Base-by-base conservation (phyloP, 2,888 invertebrate species). In the Eilema sororculum region DNA sequence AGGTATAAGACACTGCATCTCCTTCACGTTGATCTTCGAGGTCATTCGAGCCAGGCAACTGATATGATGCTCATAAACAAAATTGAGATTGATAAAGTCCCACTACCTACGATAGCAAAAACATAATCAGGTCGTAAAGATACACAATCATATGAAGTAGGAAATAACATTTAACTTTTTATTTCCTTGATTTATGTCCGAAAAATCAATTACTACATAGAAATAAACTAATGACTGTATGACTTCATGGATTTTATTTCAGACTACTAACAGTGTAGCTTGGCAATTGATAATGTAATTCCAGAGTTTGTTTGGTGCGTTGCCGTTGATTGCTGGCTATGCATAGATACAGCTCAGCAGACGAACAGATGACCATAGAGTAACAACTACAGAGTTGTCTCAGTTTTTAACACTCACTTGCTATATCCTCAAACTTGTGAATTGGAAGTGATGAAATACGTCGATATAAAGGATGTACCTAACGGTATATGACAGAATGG, bases 161-260 rank as follows among this genome's bases (percentile, higher is more conserved):
- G 65, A 72, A 74, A 74, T 65, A 46, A 71, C 75, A 74, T 75
- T 78, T 59, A 79, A 74, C 57, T 76, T 74, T 76, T 74, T 71
- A 66, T 63, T 76, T 78, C 71, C 76, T 74, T 73, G 46, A 72
- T 71, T 81, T 74, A 80, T 74, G 75, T 80, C 72, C 67, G 68
- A 77, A 71, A 75, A 73, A 72, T 72, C 72, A 71, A 65, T 65
- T 76, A 41, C 37, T 62, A 66, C 33, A 72, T 71, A 68, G 69
- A 68, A 73, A 78, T 73, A 71, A 74, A 71, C 65, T 71, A 65
- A 73, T 69, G 65, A 58, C 68, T 65, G 25, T 62, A 68, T 69
- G 37, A 67, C 41, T 69, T 75, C 68, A 72, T 74, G 65, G 68
- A 72, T 68, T 72, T 65, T 33, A 72, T 72, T 72, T 72, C 57